Conservation (phyloP, 1,140 invertebrate genomes). For the Drosophila lowei region DNA sequence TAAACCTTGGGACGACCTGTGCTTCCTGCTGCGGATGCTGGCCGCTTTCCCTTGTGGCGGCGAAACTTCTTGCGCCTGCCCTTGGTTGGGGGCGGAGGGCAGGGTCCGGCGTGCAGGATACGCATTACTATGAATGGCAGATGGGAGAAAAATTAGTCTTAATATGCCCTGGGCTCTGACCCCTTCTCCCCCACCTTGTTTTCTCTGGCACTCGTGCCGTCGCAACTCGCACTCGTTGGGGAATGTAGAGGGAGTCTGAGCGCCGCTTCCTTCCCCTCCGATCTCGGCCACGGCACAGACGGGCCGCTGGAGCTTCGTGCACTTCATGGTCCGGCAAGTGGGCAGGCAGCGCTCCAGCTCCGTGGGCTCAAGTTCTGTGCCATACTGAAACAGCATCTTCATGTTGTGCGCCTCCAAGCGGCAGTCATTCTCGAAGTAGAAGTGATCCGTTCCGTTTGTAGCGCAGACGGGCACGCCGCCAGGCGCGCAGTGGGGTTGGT, state of each 20-base stretch:
- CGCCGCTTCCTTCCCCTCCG: not conserved
- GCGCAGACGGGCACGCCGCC: slow-evolving; percentile 63
- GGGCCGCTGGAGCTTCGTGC: slow-evolving; percentile 31
- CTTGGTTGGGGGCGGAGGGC: slow-evolving; percentile 1
- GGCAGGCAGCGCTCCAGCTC: slow-evolving; percentile 55
- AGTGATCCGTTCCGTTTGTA: slow-evolving; percentile 51
- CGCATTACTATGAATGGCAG: slow-evolving; percentile 18
- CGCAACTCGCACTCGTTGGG: slow-evolving; percentile 59
- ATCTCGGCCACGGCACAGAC: slow-evolving; percentile 46
- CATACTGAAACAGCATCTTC: slow-evolving; percentile 59
- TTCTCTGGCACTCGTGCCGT: slow-evolving; percentile 43
- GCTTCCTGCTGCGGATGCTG: not conserved
- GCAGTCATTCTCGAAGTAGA: slow-evolving; percentile 62
- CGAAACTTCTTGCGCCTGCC: slow-evolving; percentile 1
- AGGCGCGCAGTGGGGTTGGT: slow-evolving; percentile 47
- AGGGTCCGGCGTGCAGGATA: slow-evolving; percentile 42
- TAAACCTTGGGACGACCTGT: slow-evolving; percentile 11
- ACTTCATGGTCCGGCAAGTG: slow-evolving; percentile 43
- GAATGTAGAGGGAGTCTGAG: slow-evolving; percentile 29
- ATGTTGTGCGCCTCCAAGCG: slow-evolving; percentile 63
- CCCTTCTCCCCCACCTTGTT: slow-evolving; percentile 30
- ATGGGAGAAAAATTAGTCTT: not conserved
- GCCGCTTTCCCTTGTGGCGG: not conserved
- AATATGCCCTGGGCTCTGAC: not conserved
- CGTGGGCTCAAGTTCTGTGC: slow-evolving; percentile 63